These are phyloP conservation scores for Melierax canorus DNA, from an alignment of 2,113 vertebrate genomes.

Conservation along the genomic window DNA sequence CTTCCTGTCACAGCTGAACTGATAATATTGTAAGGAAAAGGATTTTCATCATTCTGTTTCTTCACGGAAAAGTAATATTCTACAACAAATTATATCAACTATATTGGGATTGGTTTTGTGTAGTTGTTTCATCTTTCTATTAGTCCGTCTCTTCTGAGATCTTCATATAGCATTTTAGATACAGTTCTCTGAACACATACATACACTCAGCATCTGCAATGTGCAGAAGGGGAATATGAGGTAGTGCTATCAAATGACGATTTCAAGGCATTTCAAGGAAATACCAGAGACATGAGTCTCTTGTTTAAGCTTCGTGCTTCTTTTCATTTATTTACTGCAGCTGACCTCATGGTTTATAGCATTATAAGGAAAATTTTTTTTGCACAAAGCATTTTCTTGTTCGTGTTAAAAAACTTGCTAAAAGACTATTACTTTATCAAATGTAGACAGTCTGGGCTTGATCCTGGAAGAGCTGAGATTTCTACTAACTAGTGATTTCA, in stretches of 20 bases:
- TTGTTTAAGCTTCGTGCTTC: neutral
- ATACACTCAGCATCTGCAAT: neutral
- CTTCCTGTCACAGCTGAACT: neutral
- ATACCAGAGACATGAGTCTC: neutral
- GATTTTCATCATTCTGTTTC: neutral
- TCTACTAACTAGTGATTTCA: neutral
- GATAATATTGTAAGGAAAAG: neutral
- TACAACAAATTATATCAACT: neutral
- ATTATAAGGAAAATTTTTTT: neutral
- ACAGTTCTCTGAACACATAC: neutral
- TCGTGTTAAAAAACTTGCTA: neutral
- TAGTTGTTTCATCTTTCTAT: neutral
- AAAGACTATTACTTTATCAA: neutral
- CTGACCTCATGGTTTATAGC: neutral
- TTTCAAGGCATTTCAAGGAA: conserved; percentile 23
- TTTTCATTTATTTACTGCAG: neutral
- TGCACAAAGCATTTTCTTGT: neutral
- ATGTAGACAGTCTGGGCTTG: neutral
- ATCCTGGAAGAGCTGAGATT: neutral
- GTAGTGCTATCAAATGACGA: neutral
- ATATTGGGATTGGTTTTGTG: neutral
- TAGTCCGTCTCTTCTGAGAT: neutral
- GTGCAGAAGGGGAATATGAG: neutral
- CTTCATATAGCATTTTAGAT: neutral
- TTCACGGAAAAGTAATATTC: neutral